These are phyloP conservation scores for Gastrophryne carolinensis DNA, from an alignment of 2,797 vertebrate genomes.

Conservation along the genomic window DNA sequence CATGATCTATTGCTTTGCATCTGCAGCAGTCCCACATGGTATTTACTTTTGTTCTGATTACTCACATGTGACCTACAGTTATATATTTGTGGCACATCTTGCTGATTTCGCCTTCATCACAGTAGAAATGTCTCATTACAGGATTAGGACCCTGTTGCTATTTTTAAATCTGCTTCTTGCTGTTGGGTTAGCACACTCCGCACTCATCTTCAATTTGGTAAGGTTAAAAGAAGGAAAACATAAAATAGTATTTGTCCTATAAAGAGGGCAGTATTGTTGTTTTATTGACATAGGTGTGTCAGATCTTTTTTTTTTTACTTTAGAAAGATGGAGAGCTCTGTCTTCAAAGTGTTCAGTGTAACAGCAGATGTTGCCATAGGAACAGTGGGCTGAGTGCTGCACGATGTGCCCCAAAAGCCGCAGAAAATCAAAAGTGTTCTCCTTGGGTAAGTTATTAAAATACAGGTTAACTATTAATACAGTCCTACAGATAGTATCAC, in stretches of 20 bases:
- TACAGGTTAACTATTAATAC: too few species aligned
- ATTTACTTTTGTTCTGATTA: neutral
- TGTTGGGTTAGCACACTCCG: neutral
- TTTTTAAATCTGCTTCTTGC: neutral
- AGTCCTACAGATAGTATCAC: too few species aligned
- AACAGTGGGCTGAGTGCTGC: neutral
- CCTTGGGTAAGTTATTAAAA: neutral
- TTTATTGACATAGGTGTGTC: too few species aligned
- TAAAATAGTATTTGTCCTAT: neutral
- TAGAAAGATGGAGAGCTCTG: neutral
- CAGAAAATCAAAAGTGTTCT: neutral
- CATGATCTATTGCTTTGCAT: neutral
- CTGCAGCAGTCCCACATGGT: neutral
- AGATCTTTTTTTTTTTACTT: neutral
- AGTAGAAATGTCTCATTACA: neutral
- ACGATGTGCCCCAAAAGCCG: neutral
- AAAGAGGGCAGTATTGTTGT: too few species aligned
- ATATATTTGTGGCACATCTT: neutral
- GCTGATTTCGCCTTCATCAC: neutral
- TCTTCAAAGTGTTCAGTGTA: neutral
- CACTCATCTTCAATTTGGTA: constrained; percentile 31
- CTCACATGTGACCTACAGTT: neutral
- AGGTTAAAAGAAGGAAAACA: neutral
- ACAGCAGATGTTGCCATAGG: neutral
- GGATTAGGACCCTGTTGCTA: neutral